Base-by-base conservation (phyloP, 2,113 vertebrate species). In the Micromys minutus region DNA sequence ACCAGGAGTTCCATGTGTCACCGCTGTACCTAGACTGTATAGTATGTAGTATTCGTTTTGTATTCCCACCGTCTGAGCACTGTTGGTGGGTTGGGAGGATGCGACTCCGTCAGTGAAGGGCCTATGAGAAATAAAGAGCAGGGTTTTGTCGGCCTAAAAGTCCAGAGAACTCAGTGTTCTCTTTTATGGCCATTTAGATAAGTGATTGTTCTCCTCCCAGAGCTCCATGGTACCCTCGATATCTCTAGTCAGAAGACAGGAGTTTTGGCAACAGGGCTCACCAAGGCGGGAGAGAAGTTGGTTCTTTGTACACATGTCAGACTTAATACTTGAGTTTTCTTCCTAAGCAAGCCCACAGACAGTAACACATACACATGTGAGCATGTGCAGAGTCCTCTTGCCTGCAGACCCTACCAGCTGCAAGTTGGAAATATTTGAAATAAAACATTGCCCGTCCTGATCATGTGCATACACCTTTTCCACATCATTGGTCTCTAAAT, bases 161-260 rank as follows among this genome's bases (percentile, higher is more conserved):
- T 80, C 50, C 42, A 76, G 45, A 63, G 39, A 39, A 59, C 45
- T 4, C 36, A 0, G 0, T 7, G 12, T 3, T 0, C 57, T 29
- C 17, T 34, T n/a, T 42, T 2, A 12, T 50, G 24, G 59, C 1
- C 42, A 0, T n/a, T 61, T n/a, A 55, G 8, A 8, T 7, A 42
- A 81, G 39, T 0, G 29, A 47, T 0, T 36, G 50, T 17, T 6
- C 42, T 45, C 4, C 0, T 1, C 7, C 31, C 15, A 6, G 59
- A 36, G 31, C 45, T 36, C 31, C 77, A 36, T 0, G 0, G 0
- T 0, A 10, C 36, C 42, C 36, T 1, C 7, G 0, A 7, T 19
- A 9, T 39, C 83, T 69, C 63, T 16, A 15, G 47, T 69, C 19
- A 31, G n/a, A n/a, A 50, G 5, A 2, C 11, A 21, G 34, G 57